These are phyloP conservation scores for Dolomedes plantarius DNA, from an alignment of 2,888 invertebrate genomes.

Conservation along the genomic window DNA sequence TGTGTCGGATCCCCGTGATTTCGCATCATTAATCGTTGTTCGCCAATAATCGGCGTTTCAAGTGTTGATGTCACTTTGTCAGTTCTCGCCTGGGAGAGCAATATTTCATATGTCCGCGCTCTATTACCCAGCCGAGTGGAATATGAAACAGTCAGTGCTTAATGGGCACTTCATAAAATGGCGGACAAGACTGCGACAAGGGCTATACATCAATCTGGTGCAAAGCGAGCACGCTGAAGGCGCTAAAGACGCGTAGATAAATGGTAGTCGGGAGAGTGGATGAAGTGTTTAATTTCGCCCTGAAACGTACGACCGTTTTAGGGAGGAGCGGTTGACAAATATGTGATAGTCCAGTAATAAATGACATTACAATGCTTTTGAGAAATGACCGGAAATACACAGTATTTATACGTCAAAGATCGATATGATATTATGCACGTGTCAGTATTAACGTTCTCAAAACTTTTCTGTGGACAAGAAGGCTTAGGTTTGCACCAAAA, in stretches of 20 bases:
- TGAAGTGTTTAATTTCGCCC: background rate
- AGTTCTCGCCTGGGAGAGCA: background rate
- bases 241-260: background rate
- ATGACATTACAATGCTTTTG: too few relatives aligned
- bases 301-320: too few relatives aligned
- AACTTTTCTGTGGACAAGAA: too few relatives aligned
- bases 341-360: too few relatives aligned
- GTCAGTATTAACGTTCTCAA: too few relatives aligned
- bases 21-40: background rate
- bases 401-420: too few relatives aligned
- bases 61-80: conserved; percentile 5
- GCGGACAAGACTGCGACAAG: background rate
- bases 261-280: background rate
- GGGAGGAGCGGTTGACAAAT: too few relatives aligned
- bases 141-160: background rate
- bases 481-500: too few relatives aligned
- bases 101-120: background rate
- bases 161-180: background rate
- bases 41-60: background rate
- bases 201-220: background rate
- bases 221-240: too few relatives aligned
- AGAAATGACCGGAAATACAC: too few relatives aligned
- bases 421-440: too few relatives aligned
- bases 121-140: background rate
- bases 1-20: background rate